A percentile compares a stretch with the other conserved stretches of the same genome.
Evolutionary conservation across 2,113 vertebrate species (phyloP).

Genomic region (Ciconia maguari): DNA sequence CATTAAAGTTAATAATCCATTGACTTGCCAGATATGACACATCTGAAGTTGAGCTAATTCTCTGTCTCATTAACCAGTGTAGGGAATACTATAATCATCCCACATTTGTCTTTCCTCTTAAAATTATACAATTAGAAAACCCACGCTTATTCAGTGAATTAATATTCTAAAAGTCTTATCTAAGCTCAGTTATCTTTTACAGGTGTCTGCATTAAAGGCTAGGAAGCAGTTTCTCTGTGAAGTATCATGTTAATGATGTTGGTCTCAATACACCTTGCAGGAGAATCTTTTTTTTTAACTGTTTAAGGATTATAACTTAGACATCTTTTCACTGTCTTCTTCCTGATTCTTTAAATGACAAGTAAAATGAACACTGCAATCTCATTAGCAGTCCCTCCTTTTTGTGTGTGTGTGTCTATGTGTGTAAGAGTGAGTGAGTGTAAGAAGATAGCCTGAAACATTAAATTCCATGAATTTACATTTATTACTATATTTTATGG

Average conservation of each 20-base stretch:
- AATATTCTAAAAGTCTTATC: not conserved
- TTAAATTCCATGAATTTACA: not conserved
- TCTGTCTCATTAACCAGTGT: conserved; percentile 55
- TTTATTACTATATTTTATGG: not conserved
- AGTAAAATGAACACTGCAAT: not conserved
- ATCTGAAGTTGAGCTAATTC: conserved; percentile 45
- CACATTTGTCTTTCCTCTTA: not conserved
- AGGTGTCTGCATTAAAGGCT: not conserved
- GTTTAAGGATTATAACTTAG: not conserved
- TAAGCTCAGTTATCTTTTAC: not conserved
- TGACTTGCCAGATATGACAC: conserved; percentile 43
- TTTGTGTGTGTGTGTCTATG: not conserved
- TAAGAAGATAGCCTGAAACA: not conserved
- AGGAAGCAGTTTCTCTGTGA: not conserved
- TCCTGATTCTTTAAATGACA: not conserved
- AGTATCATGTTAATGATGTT: not conserved
- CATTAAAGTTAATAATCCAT: conserved; percentile 63
- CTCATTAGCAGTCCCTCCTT: not conserved
- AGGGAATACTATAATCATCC: conserved; percentile 1
- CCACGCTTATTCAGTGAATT: not conserved
- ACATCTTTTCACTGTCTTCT: not conserved
- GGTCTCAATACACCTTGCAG: not conserved
- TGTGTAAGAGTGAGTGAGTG: not conserved
- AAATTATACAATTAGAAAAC: not conserved
- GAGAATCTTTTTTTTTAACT: not conserved